These are phyloP conservation scores for Myopa tessellatipennis DNA, from an alignment of 2,888 invertebrate genomes.

Conservation along the genomic window DNA sequence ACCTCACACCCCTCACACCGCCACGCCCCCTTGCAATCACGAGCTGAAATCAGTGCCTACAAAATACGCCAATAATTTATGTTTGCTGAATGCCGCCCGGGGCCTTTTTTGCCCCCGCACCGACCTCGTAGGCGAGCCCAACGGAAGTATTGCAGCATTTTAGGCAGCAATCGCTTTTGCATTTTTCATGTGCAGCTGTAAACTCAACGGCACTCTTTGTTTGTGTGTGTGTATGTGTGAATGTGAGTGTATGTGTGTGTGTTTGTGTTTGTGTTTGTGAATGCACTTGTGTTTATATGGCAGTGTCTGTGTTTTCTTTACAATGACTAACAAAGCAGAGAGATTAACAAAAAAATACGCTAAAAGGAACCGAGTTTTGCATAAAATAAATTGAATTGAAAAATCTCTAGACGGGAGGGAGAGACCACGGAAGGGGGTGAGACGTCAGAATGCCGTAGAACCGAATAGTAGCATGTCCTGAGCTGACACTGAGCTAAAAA, in stretches of 20 bases:
- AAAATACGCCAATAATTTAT: not conserved
- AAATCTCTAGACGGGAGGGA: not conserved
- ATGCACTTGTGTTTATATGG: not conserved
- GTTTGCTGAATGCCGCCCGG: not conserved
- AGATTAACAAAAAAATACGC: not conserved
- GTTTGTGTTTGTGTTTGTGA: not conserved
- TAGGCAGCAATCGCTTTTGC: not conserved
- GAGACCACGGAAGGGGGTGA: not conserved
- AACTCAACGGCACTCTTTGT: too few species aligned
- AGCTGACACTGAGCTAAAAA: too few species aligned
- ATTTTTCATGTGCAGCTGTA: not conserved
- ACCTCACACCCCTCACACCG: too few species aligned
- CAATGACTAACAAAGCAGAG: not conserved
- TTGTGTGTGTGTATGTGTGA: not conserved
- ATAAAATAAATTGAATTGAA: not conserved
- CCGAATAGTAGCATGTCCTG: too few species aligned
- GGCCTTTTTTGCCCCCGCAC: not conserved
- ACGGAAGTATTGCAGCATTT: slow-evolving; percentile 1
- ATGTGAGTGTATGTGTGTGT: not conserved
- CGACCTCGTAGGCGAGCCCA: not conserved
- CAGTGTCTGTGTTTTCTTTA: not conserved
- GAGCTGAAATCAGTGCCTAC: not conserved
- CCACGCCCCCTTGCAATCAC: not conserved
- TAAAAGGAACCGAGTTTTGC: slow-evolving; percentile 1
- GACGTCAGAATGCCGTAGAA: too few species aligned